phyloP scores from a whole-genome alignment of 1,140 invertebrate species.

The Calycopis cecrops region DNA sequence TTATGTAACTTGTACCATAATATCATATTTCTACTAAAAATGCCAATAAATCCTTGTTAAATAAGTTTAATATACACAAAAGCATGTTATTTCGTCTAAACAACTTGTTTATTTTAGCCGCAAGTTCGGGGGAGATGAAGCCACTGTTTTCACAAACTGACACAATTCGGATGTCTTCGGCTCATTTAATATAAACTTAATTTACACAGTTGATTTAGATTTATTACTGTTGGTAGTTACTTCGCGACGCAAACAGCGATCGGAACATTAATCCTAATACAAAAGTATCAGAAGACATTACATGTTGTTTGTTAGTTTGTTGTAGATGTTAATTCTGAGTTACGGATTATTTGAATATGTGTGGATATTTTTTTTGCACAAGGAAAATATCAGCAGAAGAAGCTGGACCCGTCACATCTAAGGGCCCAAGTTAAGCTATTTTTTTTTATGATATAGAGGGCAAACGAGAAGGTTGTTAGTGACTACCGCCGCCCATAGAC shows the following conservation, averaged over 20 bases:
- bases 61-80: no score
- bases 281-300: constrained; percentile 24
- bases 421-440: no score
- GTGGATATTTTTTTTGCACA: no score
- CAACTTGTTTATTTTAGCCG: not conserved
- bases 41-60: no score
- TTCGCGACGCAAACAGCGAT: constrained; percentile 16
- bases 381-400: no score
- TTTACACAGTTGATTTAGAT: constrained; percentile 17
- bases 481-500: no score
- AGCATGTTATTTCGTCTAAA: no score
- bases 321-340: constrained; percentile 38
- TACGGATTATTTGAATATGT: constrained; percentile 18
- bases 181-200: constrained; percentile 17
- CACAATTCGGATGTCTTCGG: constrained; percentile 13
- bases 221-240: constrained; percentile 17
- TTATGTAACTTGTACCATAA: no score
- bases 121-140: not conserved
- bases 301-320: constrained; percentile 36
- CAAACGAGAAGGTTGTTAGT: no score
- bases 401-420: no score
- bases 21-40: no score
- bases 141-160: constrained; percentile 4
- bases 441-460: no score
- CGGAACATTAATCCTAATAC: constrained; percentile 18